Evolutionary conservation across 1,140 invertebrate genomes (phyloP).

Genomic region (Leptinotarsa defecta): DNA sequence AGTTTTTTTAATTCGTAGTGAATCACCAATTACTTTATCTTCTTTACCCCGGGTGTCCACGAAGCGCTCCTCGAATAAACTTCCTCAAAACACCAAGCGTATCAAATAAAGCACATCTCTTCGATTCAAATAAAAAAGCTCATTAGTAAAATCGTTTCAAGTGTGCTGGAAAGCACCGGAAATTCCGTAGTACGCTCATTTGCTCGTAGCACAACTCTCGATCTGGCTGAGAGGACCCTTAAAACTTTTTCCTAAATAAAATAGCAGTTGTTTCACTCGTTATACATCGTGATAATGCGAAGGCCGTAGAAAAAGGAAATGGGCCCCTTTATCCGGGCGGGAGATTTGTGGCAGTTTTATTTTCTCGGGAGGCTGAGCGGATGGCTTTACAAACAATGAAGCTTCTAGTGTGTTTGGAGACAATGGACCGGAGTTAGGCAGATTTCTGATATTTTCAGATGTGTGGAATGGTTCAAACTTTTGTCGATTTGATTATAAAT

Average conservation of each 20-base stretch:
- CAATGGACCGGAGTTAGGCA: too few species aligned
- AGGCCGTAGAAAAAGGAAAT: slow-evolving; percentile 25
- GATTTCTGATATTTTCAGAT: too few species aligned
- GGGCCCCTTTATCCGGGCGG: slow-evolving; percentile 27
- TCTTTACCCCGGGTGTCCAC: too few species aligned
- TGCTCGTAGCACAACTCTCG: slow-evolving; percentile 10
- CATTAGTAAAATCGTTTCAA: neutral
- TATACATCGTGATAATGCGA: slow-evolving; percentile 32
- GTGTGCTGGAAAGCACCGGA: slow-evolving; percentile 1
- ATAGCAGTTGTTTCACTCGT: slow-evolving; percentile 36
- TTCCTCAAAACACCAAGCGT: neutral
- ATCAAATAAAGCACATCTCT: neutral
- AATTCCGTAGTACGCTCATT: neutral
- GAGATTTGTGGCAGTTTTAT: slow-evolving; percentile 48
- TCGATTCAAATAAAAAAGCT: neutral
- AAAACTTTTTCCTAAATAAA: slow-evolving; percentile 38
- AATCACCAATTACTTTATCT: too few species aligned
- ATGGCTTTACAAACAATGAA: slow-evolving; percentile 46
- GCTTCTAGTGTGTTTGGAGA: neutral
- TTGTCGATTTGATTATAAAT: too few species aligned
- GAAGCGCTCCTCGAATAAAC: too few species aligned
- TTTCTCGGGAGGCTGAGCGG: slow-evolving; percentile 39
- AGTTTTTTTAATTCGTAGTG: too few species aligned
- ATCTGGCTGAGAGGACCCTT: slow-evolving; percentile 17
- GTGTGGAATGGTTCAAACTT: too few species aligned